These are phyloP conservation scores for Ornithorhynchus anatinus DNA, from an alignment of 2,113 vertebrate species.

Conservation along the genomic window DNA sequence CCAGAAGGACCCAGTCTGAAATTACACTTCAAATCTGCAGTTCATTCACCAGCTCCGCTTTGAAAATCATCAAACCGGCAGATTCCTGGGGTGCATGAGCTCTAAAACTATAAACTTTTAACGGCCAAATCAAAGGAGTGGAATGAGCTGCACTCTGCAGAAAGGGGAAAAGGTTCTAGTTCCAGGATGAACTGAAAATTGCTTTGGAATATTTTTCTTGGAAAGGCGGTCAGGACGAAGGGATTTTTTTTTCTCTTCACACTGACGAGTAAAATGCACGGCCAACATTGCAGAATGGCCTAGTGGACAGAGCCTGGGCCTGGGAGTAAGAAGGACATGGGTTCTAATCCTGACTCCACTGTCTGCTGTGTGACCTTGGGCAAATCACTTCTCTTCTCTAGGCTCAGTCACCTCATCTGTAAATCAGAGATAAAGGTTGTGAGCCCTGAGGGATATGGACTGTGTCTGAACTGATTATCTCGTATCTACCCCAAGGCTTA, in stretches of 20 bases:
- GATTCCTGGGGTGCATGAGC: slow-evolving; percentile 55
- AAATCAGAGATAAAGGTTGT: too few species aligned
- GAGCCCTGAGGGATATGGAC: too few species aligned
- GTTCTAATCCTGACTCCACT: too few species aligned
- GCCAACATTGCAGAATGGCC: too few species aligned
- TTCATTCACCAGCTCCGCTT: slow-evolving; percentile 63
- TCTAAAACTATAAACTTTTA: slow-evolving; percentile 58
- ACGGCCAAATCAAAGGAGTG: slow-evolving; percentile 63
- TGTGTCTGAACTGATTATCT: not conserved
- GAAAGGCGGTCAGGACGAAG: slow-evolving; percentile 49
- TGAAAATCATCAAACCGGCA: slow-evolving; percentile 61
- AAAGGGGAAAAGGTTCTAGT: slow-evolving; percentile 64
- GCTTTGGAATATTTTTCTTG: slow-evolving; percentile 61
- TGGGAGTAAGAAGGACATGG: too few species aligned
- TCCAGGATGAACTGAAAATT: slow-evolving; percentile 63
- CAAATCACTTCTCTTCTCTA: too few species aligned
- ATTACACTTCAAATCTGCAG: slow-evolving; percentile 65
- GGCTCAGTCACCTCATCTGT: too few species aligned
- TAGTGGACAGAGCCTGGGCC: too few species aligned
- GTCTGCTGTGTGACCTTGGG: too few species aligned
- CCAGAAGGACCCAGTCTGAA: slow-evolving; percentile 57
- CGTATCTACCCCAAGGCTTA: too few species aligned
- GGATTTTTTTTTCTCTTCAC: too few species aligned
- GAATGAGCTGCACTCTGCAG: slow-evolving; percentile 53
- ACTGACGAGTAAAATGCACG: too few species aligned